phyloP scores from a whole-genome alignment of 2,113 vertebrate species.

The Panthera tigris region DNA sequence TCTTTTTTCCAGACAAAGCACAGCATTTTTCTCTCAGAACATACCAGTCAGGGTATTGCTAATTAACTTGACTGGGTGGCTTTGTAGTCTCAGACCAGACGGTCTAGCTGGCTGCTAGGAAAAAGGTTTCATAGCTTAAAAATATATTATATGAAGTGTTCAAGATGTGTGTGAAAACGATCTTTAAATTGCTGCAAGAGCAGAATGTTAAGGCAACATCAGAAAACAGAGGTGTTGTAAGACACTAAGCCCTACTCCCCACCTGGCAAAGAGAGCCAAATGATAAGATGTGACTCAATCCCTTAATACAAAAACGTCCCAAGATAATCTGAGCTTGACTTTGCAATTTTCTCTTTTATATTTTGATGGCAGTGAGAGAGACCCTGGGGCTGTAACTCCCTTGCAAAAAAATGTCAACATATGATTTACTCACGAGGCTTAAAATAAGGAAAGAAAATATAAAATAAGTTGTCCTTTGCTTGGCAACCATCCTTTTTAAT shows the following conservation, averaged over 20 bases:
- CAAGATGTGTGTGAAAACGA: background rate
- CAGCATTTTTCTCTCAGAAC: background rate
- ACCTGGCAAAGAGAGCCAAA: conserved; percentile 19
- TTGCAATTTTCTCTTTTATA: conserved; percentile 39
- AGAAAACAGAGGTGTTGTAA: conserved; percentile 48
- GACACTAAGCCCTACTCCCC: background rate
- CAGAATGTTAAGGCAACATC: conserved; percentile 54
- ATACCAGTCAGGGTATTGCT: background rate
- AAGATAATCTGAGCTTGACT: conserved; percentile 42
- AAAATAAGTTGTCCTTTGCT: conserved; percentile 42
- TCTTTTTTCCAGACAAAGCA: conserved; percentile 36
- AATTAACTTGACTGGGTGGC: background rate
- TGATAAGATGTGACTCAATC: conserved; percentile 8
- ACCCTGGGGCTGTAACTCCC: background rate
- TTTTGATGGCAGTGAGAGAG: conserved; percentile 59
- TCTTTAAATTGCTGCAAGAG: conserved; percentile 7
- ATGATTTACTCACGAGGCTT: conserved; percentile 57
- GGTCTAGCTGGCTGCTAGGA: background rate
- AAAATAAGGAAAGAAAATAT: conserved; percentile 37
- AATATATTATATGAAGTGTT: background rate
- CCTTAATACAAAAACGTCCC: conserved; percentile 23
- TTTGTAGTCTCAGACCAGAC: background rate
- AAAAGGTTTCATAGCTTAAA: background rate
- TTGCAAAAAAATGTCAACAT: conserved; percentile 37
- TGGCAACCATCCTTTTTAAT: conserved; percentile 54